These are phyloP conservation scores for Salticus scenicus DNA, from an alignment of 2,888 invertebrate genomes.

Conservation along the genomic window DNA sequence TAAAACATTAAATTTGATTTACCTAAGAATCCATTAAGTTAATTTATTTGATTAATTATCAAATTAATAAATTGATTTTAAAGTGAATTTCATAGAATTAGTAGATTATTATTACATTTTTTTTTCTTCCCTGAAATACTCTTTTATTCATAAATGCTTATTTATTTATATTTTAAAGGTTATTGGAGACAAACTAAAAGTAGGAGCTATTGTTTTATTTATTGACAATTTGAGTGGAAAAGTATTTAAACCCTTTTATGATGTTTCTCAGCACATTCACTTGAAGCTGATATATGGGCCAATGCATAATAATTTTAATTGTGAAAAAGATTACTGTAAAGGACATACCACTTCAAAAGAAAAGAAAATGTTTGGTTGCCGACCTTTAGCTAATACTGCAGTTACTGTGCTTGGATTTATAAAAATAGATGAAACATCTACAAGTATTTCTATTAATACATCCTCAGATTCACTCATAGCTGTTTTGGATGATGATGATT, in stretches of 20 bases:
- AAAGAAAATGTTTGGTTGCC: constrained; percentile 25
- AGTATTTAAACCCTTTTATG: constrained; percentile 25
- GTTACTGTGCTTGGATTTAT: constrained; percentile 46
- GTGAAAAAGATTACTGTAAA: background rate
- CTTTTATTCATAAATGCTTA: no score
- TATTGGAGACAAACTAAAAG: constrained; percentile 20
- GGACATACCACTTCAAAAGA: background rate
- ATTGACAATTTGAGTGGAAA: constrained; percentile 49
- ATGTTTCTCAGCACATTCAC: constrained; percentile 28
- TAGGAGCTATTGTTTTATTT: constrained; percentile 41
- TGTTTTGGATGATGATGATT: constrained; percentile 1
- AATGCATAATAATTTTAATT: background rate
- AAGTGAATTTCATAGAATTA: no score
- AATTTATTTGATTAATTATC: no score
- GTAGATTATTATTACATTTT: no score
- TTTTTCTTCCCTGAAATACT: no score
- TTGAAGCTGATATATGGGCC: constrained; percentile 29
- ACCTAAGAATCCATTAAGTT: no score
- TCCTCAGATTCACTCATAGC: background rate
- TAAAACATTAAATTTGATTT: no score
- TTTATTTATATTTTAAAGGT: constrained; percentile 22
- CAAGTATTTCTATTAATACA: background rate
- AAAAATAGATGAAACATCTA: background rate
- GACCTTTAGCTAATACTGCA: background rate
- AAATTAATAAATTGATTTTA: no score